Evolutionary conservation across 35 echinoderm and acorn worm genomes (phyloP).

Genomic region (Lytechinus pictus): DNA sequence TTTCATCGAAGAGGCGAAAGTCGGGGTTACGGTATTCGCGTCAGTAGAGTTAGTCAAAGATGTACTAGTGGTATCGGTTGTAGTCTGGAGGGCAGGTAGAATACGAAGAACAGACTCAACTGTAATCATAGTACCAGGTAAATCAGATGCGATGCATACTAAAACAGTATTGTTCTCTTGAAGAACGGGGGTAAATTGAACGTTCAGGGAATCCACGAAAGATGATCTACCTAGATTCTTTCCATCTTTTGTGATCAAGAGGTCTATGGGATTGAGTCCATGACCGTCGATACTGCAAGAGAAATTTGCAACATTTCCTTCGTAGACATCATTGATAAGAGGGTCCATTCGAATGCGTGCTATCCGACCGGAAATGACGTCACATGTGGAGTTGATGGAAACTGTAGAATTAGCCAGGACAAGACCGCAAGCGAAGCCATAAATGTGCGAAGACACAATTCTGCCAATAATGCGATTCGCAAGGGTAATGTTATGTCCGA

Average conservation of each 20-base stretch:
- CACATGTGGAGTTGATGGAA: neutral
- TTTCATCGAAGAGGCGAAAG: neutral
- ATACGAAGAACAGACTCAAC: neutral
- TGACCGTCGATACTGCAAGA: neutral
- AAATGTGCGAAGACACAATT: neutral
- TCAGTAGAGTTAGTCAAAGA: neutral
- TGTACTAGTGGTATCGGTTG: neutral
- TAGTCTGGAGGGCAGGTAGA: neutral
- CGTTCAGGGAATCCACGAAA: neutral
- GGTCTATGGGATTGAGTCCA: neutral
- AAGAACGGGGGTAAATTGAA: neutral
- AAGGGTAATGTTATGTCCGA: neutral
- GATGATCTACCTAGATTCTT: neutral
- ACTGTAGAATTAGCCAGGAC: neutral
- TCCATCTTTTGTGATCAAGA: neutral
- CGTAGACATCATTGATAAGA: neutral
- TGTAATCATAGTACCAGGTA: neutral
- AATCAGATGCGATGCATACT: neutral
- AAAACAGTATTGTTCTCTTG: constrained; percentile 26
- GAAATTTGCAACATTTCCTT: constrained; percentile 18
- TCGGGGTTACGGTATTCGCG: neutral
- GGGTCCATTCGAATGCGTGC: constrained; percentile 13
- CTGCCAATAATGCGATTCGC: neutral
- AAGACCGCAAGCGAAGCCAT: neutral
- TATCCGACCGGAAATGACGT: neutral